Base-by-base conservation (phyloP, 2,797 vertebrate species). In the Ispidina picta region DNA sequence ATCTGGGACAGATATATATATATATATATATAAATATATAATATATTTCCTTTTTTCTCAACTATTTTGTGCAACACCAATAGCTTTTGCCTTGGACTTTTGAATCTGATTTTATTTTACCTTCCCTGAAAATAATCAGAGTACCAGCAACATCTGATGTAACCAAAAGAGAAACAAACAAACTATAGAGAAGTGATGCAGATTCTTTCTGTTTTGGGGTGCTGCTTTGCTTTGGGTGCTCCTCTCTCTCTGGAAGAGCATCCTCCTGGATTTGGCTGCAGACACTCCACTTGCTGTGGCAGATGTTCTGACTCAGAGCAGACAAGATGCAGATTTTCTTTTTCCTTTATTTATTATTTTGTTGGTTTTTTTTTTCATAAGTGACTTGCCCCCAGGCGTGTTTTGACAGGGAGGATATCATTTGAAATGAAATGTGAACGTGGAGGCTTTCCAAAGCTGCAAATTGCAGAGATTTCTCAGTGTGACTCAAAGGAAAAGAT, bases 321-420 rank as follows among this genome's bases (percentile, higher is more conserved):
- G 85, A 77, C 71, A 78, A 71, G 15, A 88, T 84, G 86, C 81
- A 58, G 25, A 12, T 48, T 78, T 71, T 51, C 6, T 76, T 41
- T 51, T 58, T 49, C 25, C 5, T 52, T 22, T 23, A 14, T 71
- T 65, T 44, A 3, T 60, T 35, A 31, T 48, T 46, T 28, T 5
- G 9, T 19, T 29, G 8, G 33, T 44, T 59, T 48, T 28, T 37
- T 51, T 21, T 16, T 22, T 25, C 59, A 22, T 70, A 84, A 93
- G 39, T 77, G 56, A 56, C 82, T 92, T 94, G 72, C 84, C 89
- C 62, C 9, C 66, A 91, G 88, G 91, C 91, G 44, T 68, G 69
- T 89, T 94, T 93, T 94, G 93, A 93, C 92, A 93, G 70, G 86
- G 78, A 92, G 39, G 87, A 81, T 55, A 68, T 92, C 8, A 89